These are phyloP conservation scores for Linepithema humile DNA, from an alignment of 1,140 invertebrate species.

Conservation along the genomic window DNA sequence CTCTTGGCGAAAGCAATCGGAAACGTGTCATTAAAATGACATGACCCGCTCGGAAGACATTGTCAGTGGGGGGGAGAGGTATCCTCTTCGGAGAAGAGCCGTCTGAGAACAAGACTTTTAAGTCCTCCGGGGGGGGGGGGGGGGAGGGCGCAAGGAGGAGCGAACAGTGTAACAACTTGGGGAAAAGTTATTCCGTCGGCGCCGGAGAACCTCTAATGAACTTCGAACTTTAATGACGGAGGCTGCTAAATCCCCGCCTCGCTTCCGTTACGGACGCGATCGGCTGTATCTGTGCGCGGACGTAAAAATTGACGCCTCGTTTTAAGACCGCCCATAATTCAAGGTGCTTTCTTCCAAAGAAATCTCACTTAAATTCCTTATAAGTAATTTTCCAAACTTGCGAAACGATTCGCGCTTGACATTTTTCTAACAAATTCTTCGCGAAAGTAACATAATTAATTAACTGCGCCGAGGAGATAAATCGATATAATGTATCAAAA, in stretches of 20 bases:
- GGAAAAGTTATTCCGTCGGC: conserved; percentile 51
- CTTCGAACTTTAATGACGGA: conserved; percentile 64
- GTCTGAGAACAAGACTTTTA: conserved; percentile 52
- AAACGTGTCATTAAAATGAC: conserved; percentile 59
- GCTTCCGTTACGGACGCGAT: not conserved
- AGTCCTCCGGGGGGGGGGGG: not conserved
- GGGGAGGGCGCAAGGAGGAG: not conserved
- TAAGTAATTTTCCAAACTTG: not conserved
- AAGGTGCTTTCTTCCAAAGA: not conserved
- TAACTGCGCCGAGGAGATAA: not conserved
- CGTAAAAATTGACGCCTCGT: conserved; percentile 31
- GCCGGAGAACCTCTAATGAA: conserved; percentile 32
- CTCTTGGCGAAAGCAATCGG: conserved; percentile 41
- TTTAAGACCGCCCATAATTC: not conserved
- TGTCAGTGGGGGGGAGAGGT: not conserved
- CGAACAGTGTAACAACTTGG: conserved; percentile 40
- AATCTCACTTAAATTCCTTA: not conserved
- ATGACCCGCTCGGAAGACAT: conserved; percentile 15
- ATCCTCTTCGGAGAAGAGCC: not conserved
- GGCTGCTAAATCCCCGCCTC: conserved; percentile 13
- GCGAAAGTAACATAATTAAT: not conserved
- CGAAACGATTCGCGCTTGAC: not conserved
- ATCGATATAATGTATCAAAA: not conserved
- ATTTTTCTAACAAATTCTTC: not conserved
- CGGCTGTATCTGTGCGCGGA: conserved; percentile 10